phyloP scores from a whole-genome alignment of 2,797 vertebrate species.

The Acrossocheilus wenchowensis region DNA sequence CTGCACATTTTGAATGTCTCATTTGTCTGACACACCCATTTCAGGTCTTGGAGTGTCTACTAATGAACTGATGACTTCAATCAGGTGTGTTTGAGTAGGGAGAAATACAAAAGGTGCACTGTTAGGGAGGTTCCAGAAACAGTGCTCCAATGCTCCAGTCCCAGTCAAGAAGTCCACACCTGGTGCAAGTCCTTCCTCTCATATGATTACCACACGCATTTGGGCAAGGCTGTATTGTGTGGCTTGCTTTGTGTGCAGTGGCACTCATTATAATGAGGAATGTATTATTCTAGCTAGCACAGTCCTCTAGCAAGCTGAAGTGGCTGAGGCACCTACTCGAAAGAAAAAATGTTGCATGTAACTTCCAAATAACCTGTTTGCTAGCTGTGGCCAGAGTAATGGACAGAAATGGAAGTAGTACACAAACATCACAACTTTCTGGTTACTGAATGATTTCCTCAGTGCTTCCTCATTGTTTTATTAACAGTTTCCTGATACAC shows the following conservation, averaged over 20 bases:
- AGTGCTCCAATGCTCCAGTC: neutral
- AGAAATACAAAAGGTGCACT: neutral
- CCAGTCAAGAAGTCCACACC: neutral
- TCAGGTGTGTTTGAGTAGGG: neutral
- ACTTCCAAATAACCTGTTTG: neutral
- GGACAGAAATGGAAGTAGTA: neutral
- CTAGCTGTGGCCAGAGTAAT: neutral
- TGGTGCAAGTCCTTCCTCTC: neutral
- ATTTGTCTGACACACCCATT: neutral
- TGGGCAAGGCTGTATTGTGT: neutral
- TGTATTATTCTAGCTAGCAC: neutral
- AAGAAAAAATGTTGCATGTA: neutral
- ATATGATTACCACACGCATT: neutral
- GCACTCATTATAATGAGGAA: neutral
- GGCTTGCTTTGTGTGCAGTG: neutral
- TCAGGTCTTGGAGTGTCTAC: neutral
- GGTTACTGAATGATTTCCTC: neutral
- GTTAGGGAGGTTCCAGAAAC: neutral
- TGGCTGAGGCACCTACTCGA: neutral
- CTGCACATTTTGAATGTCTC: neutral
- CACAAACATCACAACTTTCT: neutral
- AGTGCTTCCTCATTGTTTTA: neutral
- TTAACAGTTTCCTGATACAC: neutral
- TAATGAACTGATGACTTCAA: neutral
- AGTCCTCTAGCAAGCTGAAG: neutral